A percentile compares a stretch with the other conserved stretches of the same genome.
Evolutionary conservation across 2,797 vertebrate species (phyloP).

Genomic region (Falco columbarius): DNA sequence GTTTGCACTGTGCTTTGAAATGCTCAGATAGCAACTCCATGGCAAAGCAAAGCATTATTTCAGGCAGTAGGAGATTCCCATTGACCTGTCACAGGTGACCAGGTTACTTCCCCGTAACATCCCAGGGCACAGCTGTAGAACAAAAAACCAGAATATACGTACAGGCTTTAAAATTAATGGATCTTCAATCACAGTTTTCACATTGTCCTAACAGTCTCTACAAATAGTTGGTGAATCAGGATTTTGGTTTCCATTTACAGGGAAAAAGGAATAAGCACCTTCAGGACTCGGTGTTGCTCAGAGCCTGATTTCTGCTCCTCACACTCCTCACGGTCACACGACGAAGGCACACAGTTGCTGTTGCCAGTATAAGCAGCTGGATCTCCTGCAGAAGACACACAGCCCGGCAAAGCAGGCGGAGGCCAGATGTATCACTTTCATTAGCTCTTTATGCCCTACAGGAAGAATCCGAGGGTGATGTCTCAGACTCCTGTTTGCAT

Average conservation of each 20-base stretch:
- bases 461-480: not conserved
- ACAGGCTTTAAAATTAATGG: not conserved
- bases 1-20: not conserved
- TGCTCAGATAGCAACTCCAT: not conserved
- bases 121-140: not conserved
- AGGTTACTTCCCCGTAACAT: not conserved
- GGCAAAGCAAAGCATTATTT: not conserved
- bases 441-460: not conserved
- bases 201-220: not conserved
- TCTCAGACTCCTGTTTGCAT: not conserved
- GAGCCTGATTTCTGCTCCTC: not conserved
- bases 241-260: not conserved
- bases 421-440: not conserved
- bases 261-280: not conserved
- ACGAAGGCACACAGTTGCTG: not conserved
- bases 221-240: not conserved
- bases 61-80: not conserved
- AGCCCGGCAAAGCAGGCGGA: not conserved
- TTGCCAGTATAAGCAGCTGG: not conserved
- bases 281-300: not conserved
- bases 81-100: not conserved
- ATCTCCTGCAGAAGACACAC: not conserved
- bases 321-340: rapidly evolving
- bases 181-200: not conserved
- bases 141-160: rapidly evolving